These are phyloP conservation scores for Zoroaster sp. DNA, from an alignment of 53 echinoderm and acorn worm species.

Conservation along the genomic window DNA sequence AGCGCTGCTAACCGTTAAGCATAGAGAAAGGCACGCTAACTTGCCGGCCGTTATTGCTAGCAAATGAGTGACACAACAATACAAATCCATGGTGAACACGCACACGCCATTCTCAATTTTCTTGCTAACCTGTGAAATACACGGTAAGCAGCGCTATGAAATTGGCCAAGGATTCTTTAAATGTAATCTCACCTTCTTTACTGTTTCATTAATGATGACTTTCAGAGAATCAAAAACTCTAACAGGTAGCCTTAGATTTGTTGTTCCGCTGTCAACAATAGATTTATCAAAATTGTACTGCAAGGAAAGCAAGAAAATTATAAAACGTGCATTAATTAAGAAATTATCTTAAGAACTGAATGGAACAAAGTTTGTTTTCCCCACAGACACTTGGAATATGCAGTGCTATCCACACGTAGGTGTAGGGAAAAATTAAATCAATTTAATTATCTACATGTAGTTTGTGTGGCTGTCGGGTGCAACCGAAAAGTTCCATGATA, in stretches of 20 bases:
- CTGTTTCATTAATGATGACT: constrained; percentile 17
- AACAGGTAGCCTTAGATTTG: constrained; percentile 78
- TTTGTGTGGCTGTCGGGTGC: too few species aligned
- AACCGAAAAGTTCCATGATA: background rate
- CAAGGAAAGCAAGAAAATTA: background rate
- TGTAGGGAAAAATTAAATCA: too few species aligned
- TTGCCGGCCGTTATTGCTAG: too few species aligned
- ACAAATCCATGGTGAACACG: too few species aligned
- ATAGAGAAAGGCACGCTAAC: too few species aligned
- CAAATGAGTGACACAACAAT: too few species aligned
- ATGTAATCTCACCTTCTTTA: constrained; percentile 24
- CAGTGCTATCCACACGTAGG: too few species aligned
- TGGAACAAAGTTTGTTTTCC: too few species aligned
- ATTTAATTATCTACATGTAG: too few species aligned
- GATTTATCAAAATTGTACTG: constrained; percentile 98
- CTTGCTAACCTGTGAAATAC: background rate
- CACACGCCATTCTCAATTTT: too few species aligned
- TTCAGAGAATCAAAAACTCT: constrained; percentile 63
- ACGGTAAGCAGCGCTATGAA: background rate
- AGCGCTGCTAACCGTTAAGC: background rate
- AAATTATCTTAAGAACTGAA: too few species aligned
- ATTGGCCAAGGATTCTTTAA: background rate
- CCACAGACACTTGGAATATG: too few species aligned
- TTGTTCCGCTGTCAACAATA: constrained; percentile 96
- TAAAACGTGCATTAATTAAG: background rate